Evolutionary conservation across 2,113 vertebrate genomes (phyloP), one percentile per base, ranked within the genome.

Genomic region (Muscicapa adusta): DNA sequence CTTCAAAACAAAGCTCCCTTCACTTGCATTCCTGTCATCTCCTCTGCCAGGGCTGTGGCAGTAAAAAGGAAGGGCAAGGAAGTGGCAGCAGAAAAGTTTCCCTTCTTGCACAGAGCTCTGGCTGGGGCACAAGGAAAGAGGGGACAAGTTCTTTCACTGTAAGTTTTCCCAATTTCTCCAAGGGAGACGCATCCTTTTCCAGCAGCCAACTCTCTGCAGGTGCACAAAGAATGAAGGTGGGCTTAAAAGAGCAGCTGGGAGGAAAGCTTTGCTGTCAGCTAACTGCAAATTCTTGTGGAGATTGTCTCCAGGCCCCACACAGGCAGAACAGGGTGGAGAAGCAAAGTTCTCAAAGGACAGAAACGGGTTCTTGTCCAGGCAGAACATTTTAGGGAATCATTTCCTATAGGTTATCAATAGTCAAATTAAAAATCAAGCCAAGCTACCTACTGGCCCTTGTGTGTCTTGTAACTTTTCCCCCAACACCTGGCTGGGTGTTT

Each of bases 191-290:
- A 1, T 56, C 47, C 47, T 85, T 66, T 88, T 73, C 38, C 26
- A 79, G 78, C 36, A 89, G 87, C 63, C 89, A 89, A 7, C 25
- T 85, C 66, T 79, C 71, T 58, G 67, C 85, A 96, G 72, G 88
- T 92, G 94, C 67, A 79, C 56, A 60, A 58, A 86, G 83, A 88
- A 90, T 80, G 88, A 62, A 93, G 91, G 67, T 90, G 85, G 82
- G 45, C 34, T 94, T 85, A 66, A 65, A 94, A 79, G 62, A 81
- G 38, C 33, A 95, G 79, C 88, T 95, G 79, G 26, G 51, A 86
- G 60, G 48, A 90, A 93, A 91, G 63, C 63, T 88, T 71, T 92
- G 58, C 1, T 83, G 74, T 73, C 87, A 88, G 78, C 54, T 61
- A 93, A 50, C 58, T 82, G 72, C 81, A 95, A 82, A 88, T 90